These are phyloP conservation scores for Mus minutoides DNA, from an alignment of 2,797 vertebrate species.

Conservation along the genomic window DNA sequence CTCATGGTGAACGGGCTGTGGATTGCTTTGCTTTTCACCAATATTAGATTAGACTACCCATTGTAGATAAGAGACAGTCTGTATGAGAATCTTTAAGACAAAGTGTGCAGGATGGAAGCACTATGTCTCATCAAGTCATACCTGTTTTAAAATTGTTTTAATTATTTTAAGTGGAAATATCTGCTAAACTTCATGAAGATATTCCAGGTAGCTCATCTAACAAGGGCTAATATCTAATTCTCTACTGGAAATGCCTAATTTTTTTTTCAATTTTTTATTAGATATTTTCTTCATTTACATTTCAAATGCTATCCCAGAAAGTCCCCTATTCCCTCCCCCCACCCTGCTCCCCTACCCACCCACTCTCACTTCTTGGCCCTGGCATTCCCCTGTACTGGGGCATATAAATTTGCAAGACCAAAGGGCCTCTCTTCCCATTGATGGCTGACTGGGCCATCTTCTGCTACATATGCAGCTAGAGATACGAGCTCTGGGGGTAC, in stretches of 20 bases:
- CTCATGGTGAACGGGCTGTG: slow-evolving; percentile 83
- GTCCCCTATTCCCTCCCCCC: too few relatives aligned
- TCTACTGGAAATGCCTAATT: slow-evolving; percentile 79
- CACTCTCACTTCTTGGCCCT: too few relatives aligned
- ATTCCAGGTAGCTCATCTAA: not conserved
- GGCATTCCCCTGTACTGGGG: too few relatives aligned
- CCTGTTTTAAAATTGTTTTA: slow-evolving; percentile 53
- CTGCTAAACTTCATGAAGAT: not conserved
- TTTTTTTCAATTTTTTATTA: too few relatives aligned
- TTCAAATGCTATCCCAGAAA: too few relatives aligned
- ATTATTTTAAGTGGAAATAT: slow-evolving; percentile 52
- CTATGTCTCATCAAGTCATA: not conserved
- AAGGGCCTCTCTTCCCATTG: too few relatives aligned
- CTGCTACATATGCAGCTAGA: too few relatives aligned
- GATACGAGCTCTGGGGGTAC: too few relatives aligned
- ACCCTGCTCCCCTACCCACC: too few relatives aligned
- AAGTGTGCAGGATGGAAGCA: slow-evolving; percentile 69
- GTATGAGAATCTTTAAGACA: slow-evolving; percentile 59
- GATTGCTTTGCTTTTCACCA: slow-evolving; percentile 83
- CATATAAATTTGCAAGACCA: too few relatives aligned
- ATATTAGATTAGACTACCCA: slow-evolving; percentile 76
- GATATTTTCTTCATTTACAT: too few relatives aligned
- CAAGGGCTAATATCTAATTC: slow-evolving; percentile 67
- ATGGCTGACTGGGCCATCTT: too few relatives aligned
- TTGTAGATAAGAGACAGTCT: slow-evolving; percentile 68